These are phyloP conservation scores for Heliconius cydno DNA, from an alignment of 2,888 invertebrate genomes.

Conservation along the genomic window DNA sequence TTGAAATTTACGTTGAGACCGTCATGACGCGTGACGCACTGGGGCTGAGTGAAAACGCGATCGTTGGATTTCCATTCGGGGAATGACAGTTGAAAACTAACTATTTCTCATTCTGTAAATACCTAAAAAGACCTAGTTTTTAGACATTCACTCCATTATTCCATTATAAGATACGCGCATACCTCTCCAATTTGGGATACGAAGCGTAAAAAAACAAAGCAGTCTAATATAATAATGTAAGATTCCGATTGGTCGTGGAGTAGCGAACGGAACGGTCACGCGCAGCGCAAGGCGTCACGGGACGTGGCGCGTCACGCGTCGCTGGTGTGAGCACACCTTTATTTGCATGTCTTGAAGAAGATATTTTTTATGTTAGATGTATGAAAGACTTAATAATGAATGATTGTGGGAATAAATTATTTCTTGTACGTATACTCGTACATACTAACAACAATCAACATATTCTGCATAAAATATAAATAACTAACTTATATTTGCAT, in stretches of 20 bases:
- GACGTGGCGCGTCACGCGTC: constrained; percentile 71
- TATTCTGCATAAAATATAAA: background rate
- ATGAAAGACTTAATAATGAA: background rate
- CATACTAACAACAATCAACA: too few relatives aligned
- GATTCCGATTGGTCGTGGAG: constrained; percentile 70
- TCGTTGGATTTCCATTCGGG: background rate
- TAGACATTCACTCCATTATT: background rate
- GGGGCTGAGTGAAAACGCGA: too few relatives aligned
- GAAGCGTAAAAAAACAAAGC: constrained; percentile 63
- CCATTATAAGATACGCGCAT: constrained; percentile 50
- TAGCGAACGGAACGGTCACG: constrained; percentile 79
- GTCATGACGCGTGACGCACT: too few relatives aligned
- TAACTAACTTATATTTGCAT: background rate
- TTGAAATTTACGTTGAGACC: background rate
- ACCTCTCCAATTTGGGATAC: constrained; percentile 75
- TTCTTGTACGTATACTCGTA: background rate
- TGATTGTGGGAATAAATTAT: background rate
- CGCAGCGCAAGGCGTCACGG: constrained; percentile 62
- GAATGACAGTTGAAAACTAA: background rate
- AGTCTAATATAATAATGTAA: constrained; percentile 62
- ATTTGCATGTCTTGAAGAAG: constrained; percentile 61
- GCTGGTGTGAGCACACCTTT: constrained; percentile 72
- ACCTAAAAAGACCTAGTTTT: background rate
- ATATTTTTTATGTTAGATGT: constrained; percentile 27
- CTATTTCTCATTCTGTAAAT: background rate